Percentiles rank a stretch among this genome's conserved stretches.
phyloP scores from a whole-genome alignment of 2,113 vertebrate species.

The Promerops cafer region DNA sequence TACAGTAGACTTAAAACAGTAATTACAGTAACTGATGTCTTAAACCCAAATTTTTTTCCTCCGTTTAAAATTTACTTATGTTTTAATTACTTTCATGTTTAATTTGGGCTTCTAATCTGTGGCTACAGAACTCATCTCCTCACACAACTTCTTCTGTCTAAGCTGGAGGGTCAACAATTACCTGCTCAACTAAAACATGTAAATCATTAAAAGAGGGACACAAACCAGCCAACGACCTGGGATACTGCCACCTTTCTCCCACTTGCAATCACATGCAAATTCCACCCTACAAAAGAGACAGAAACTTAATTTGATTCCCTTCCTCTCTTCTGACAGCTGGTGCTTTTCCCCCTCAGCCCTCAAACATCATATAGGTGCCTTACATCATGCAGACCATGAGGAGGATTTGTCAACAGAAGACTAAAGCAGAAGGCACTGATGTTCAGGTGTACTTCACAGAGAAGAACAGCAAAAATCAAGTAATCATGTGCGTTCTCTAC shows the following conservation, averaged over 20 bases:
- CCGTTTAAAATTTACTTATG: background rate
- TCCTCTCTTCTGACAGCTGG: background rate
- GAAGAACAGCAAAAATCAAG: background rate
- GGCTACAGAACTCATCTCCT: background rate
- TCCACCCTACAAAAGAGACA: background rate
- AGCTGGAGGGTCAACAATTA: background rate
- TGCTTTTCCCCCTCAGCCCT: rapidly evolving
- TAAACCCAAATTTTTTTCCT: background rate
- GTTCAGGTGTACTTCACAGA: background rate
- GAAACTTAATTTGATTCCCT: background rate
- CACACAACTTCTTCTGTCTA: background rate
- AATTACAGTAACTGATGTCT: background rate
- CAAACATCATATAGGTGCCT: background rate
- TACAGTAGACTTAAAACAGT: background rate
- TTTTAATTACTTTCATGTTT: background rate
- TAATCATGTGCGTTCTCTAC: rapidly evolving
- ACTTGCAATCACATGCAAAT: background rate
- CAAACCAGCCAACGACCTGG: background rate
- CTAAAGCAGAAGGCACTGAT: background rate
- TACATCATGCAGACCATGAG: background rate
- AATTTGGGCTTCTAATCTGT: background rate
- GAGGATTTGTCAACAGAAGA: background rate
- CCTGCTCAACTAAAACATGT: background rate
- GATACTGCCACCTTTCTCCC: background rate
- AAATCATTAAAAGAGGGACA: background rate